A percentile compares a stretch with the other conserved stretches of the same genome.
Evolutionary conservation across 2,797 vertebrate genomes (phyloP).

Genomic region (Danio albolineatus): DNA sequence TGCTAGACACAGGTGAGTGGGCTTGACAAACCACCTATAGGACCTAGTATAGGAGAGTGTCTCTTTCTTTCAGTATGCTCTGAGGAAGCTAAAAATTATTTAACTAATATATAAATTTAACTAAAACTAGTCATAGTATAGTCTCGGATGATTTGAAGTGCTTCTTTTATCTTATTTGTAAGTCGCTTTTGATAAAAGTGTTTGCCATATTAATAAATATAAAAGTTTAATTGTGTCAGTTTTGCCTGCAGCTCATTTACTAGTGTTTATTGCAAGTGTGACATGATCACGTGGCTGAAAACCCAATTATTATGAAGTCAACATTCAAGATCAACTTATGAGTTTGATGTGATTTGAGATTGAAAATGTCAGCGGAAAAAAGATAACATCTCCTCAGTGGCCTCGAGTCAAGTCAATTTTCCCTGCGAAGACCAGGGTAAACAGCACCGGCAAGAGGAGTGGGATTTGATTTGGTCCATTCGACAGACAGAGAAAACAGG

Average conservation of each 20-base stretch:
- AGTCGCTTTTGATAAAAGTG: too few relatives aligned
- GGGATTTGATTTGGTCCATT: slow-evolving; percentile 20
- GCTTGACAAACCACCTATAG: too few relatives aligned
- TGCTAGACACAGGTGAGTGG: too few relatives aligned
- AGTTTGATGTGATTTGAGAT: slow-evolving; percentile 26
- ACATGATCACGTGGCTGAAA: slow-evolving; percentile 6
- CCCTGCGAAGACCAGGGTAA: slow-evolving; percentile 26
- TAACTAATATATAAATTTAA: too few relatives aligned
- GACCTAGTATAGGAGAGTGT: too few relatives aligned
- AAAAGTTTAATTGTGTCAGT: neutral
- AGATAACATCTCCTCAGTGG: slow-evolving; percentile 27
- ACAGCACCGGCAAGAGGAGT: slow-evolving; percentile 29
- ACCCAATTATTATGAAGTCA: slow-evolving; percentile 9
- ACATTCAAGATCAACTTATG: slow-evolving; percentile 13
- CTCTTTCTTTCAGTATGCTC: too few relatives aligned
- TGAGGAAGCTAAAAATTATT: too few relatives aligned
- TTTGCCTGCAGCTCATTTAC: neutral
- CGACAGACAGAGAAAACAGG: slow-evolving; percentile 39
- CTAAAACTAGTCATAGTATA: too few relatives aligned
- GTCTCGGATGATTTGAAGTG: too few relatives aligned
- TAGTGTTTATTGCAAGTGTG: neutral
- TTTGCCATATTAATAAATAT: too few relatives aligned
- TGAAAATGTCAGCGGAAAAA: slow-evolving; percentile 22
- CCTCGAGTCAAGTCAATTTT: slow-evolving; percentile 20
- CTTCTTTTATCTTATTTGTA: too few relatives aligned